Percentiles rank a stretch among this genome's conserved stretches.
Conservation (phyloP, 2,113 vertebrate species). For the Rissa tridactyla region DNA sequence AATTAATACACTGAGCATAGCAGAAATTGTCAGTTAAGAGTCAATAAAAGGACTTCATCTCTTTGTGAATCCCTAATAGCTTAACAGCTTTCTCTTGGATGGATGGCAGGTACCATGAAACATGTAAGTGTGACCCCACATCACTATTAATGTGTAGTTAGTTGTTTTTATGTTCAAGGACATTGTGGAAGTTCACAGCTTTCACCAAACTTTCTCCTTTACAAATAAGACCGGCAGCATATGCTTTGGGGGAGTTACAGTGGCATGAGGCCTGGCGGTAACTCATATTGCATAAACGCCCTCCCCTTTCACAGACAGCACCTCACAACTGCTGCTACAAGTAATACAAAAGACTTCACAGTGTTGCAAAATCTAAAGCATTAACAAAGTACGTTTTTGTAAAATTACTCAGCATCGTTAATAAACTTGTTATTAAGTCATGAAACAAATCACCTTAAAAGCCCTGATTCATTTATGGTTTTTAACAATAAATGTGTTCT, state of each 20-base stretch:
- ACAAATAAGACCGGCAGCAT: rapidly evolving
- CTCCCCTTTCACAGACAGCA: neutral
- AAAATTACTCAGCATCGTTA: neutral
- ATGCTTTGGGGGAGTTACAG: rapidly evolving
- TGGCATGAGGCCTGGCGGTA: neutral
- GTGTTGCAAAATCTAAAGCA: neutral
- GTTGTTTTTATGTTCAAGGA: neutral
- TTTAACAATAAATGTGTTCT: neutral
- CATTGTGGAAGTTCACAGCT: neutral
- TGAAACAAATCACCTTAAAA: neutral
- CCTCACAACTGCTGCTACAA: neutral
- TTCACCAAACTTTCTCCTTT: neutral
- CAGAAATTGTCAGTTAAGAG: neutral
- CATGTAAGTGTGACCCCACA: neutral
- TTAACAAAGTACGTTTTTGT: neutral
- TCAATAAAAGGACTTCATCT: conserved; percentile 9
- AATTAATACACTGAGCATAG: neutral
- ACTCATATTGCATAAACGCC: rapidly evolving
- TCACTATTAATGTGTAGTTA: neutral
- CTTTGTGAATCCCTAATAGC: neutral
- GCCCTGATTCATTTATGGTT: neutral
- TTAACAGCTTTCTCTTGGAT: neutral
- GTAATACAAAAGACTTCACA: neutral
- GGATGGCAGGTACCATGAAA: neutral
- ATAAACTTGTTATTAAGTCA: neutral